phyloP scores from a whole-genome alignment of 2,113 vertebrate species.

The Nycticryphes semicollaris region DNA sequence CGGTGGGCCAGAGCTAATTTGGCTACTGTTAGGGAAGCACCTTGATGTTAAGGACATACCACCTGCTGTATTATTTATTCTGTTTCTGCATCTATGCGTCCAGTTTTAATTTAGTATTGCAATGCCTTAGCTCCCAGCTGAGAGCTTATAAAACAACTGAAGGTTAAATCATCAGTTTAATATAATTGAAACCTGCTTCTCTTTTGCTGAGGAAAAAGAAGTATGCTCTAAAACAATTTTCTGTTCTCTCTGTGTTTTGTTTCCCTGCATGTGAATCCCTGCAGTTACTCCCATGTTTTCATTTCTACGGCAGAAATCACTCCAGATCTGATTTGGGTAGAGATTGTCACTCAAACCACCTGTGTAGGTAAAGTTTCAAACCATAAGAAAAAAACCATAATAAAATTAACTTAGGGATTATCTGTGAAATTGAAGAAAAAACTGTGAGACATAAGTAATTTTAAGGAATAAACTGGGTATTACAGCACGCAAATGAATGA shows the following conservation, averaged over 20 bases:
- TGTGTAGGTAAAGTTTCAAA: not conserved
- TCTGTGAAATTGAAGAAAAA: not conserved
- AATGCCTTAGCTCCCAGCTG: conserved; percentile 36
- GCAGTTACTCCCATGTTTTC: not conserved
- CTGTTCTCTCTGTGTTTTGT: not conserved
- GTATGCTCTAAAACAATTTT: not conserved
- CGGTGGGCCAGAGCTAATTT: not conserved
- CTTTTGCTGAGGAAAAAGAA: not conserved
- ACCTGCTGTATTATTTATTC: conserved; percentile 50
- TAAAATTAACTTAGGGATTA: not conserved
- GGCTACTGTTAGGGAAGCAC: not conserved
- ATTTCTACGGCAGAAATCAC: not conserved
- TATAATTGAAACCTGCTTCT: not conserved
- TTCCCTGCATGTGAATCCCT: not conserved
- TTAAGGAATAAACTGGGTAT: not conserved
- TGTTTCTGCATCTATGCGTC: conserved; percentile 15
- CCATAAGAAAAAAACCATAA: not conserved
- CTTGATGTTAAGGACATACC: conserved; percentile 17
- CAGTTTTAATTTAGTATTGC: conserved; percentile 45
- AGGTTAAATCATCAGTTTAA: conserved; percentile 36
- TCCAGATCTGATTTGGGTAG: not conserved
- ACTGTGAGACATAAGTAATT: not conserved
- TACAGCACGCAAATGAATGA: not conserved
- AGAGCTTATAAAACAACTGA: conserved; percentile 14
- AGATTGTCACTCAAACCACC: not conserved